These are phyloP conservation scores for Erebia ligea DNA, from an alignment of 2,888 invertebrate species.

Conservation along the genomic window DNA sequence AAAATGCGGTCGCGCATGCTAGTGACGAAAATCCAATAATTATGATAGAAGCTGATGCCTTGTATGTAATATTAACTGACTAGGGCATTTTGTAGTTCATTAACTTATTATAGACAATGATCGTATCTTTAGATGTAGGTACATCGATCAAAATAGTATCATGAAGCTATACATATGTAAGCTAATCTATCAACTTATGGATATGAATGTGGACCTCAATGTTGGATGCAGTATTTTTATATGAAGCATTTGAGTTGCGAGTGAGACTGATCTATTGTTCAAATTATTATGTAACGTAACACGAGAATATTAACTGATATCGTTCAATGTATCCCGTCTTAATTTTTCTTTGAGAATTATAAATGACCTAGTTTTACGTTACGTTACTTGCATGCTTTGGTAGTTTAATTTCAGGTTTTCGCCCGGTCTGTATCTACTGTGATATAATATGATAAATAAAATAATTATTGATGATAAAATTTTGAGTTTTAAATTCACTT, in stretches of 20 bases:
- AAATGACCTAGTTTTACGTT: slow-evolving; percentile 69
- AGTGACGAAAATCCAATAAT: slow-evolving; percentile 83
- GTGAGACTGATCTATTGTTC: slow-evolving; percentile 81
- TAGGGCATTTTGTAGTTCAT: slow-evolving; percentile 80
- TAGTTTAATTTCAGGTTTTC: slow-evolving; percentile 80
- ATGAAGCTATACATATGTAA: slow-evolving; percentile 59
- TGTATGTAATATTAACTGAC: slow-evolving; percentile 78
- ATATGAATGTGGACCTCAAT: slow-evolving; percentile 59
- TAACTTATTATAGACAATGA: slow-evolving; percentile 78
- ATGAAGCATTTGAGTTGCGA: slow-evolving; percentile 76
- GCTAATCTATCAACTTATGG: slow-evolving; percentile 54
- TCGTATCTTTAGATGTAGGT: slow-evolving; percentile 69
- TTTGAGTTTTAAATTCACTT: slow-evolving; percentile 63
- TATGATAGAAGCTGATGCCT: slow-evolving; percentile 78
- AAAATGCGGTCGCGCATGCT: slow-evolving; percentile 83
- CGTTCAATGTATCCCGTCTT: slow-evolving; percentile 51
- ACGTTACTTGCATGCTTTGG: slow-evolving; percentile 76
- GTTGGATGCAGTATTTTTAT: slow-evolving; percentile 79
- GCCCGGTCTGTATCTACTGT: slow-evolving; percentile 81
- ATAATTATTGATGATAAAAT: slow-evolving; percentile 51
- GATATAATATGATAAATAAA: slow-evolving; percentile 65
- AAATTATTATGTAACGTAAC: slow-evolving; percentile 70
- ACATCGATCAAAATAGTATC: slow-evolving; percentile 77
- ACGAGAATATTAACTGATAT: slow-evolving; percentile 68
- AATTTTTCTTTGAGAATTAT: slow-evolving; percentile 51